These are phyloP conservation scores for Pelosia muscerda DNA, from an alignment of 2,888 invertebrate genomes.

Conservation along the genomic window DNA sequence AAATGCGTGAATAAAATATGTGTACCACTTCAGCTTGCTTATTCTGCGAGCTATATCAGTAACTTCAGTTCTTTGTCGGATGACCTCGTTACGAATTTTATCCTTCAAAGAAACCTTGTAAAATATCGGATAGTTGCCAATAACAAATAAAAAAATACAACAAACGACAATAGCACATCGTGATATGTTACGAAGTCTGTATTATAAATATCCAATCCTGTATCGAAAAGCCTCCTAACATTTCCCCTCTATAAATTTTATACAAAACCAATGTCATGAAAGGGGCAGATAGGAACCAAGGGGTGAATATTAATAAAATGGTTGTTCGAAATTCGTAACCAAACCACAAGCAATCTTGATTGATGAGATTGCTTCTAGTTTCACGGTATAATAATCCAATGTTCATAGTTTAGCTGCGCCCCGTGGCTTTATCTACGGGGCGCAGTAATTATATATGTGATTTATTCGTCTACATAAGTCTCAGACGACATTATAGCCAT, in stretches of 20 bases:
- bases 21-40: too few species aligned
- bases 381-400: background rate
- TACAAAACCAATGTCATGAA: background rate
- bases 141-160: background rate
- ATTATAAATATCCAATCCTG: background rate
- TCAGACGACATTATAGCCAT: background rate
- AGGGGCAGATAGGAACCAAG: background rate
- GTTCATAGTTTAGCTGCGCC: background rate
- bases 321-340: background rate
- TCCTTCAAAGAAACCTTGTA: too few species aligned
- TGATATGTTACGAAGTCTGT: background rate
- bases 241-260: background rate
- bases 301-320: slow-evolving; percentile 4
- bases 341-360: background rate
- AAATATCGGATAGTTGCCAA: background rate
- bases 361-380: background rate
- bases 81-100: too few species aligned
- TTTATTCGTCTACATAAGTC: slow-evolving; percentile 2
- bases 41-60: too few species aligned
- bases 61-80: too few species aligned
- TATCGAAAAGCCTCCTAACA: background rate
- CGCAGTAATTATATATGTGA: background rate
- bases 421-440: background rate
- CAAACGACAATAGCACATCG: background rate
- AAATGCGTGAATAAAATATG: too few species aligned